Evolutionary conservation across 2,888 invertebrate species (phyloP).

Genomic region (Ochropleura plecta): DNA sequence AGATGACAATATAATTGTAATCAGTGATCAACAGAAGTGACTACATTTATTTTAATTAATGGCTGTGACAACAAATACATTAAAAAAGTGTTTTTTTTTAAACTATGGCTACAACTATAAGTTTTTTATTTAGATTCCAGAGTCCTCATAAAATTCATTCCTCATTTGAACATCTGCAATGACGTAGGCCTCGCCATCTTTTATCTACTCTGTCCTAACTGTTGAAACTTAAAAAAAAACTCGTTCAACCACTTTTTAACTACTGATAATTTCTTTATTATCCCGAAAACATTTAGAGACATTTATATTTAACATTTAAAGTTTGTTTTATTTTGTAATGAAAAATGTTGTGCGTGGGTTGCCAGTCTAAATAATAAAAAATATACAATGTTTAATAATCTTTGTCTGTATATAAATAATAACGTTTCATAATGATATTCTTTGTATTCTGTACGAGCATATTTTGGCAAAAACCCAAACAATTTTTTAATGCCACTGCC

Average conservation of each 20-base stretch:
- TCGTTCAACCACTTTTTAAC: slow-evolving; percentile 3
- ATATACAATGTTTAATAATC: slow-evolving; percentile 2
- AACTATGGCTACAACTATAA: too few relatives aligned
- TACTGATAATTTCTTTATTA: slow-evolving; percentile 44
- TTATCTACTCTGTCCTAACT: slow-evolving; percentile 15
- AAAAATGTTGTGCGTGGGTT: slow-evolving; percentile 11
- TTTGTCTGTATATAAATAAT: slow-evolving; percentile 19
- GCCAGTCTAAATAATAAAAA: slow-evolving; percentile 5
- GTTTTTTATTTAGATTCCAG: slow-evolving; percentile 19
- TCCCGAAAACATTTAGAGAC: slow-evolving; percentile 2
- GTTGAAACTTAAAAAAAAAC: slow-evolving; percentile 5
- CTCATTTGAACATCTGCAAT: slow-evolving; percentile 5
- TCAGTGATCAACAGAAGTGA: too few relatives aligned
- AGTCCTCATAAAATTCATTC: slow-evolving; percentile 22
- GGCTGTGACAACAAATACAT: too few relatives aligned
- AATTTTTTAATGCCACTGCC: slow-evolving; percentile 15
- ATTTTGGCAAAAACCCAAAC: slow-evolving; percentile 51
- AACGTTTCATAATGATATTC: slow-evolving; percentile 22
- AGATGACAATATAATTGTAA: too few relatives aligned
- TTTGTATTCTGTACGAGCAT: slow-evolving; percentile 3
- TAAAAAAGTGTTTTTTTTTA: too few relatives aligned
- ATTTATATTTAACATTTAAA: slow-evolving; percentile 10
- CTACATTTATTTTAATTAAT: too few relatives aligned
- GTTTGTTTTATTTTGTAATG: slow-evolving; percentile 1
- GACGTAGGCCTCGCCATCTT: slow-evolving; percentile 4